Base-by-base conservation (phyloP, 1,140 invertebrate species). In the Archivesica marissinica region DNA sequence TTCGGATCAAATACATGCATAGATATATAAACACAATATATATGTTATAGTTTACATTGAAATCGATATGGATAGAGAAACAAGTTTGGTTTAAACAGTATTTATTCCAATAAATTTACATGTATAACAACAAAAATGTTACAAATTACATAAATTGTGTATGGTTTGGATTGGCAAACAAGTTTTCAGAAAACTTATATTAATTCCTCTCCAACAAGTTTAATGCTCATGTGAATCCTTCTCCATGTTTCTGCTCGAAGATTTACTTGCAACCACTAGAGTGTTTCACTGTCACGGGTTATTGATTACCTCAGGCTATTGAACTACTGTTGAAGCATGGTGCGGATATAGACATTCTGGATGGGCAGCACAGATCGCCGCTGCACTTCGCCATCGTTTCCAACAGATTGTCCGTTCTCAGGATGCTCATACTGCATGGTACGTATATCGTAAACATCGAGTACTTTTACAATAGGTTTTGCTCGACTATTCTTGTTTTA, bases 361-460 rank as follows among this genome's bases (percentile, higher is more conserved):
- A 79, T 35, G 56, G 68, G 44, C 77, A 79, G 38, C 38, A 44
- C 9, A 59, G 77, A 38, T 50, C 77, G 0, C 61, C 77, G 13
- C 15, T 79, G 2, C 77, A 79, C 38, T 50, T 79, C 20, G 77
- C 77, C 3, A 30, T 61, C 7, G 56, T 79, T 35, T 59, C 77
- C 23, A 25, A 23, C n/a, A 39, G 77, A 17, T 41, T 30, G 17
- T 50, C 59, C 50, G 59, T 79, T 13, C 33, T 79, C 30, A 50
- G 68, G 23, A 15, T 66, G n/a, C 61, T 79, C 17, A 64, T 66
- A 2, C 20, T 30, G 35, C 44, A 66, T 50, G 77, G 77, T 79
- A 38, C 17, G 38, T 61, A 20, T 15, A 13, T n/a, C n/a, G n/a
- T n/a, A n/a, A n/a, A n/a, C n/a, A n/a, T n/a, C 9, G 13, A 56